These are phyloP conservation scores for Actinostola sp. DNA, from an alignment of 92 coral and sea anemone species.

Conservation along the genomic window DNA sequence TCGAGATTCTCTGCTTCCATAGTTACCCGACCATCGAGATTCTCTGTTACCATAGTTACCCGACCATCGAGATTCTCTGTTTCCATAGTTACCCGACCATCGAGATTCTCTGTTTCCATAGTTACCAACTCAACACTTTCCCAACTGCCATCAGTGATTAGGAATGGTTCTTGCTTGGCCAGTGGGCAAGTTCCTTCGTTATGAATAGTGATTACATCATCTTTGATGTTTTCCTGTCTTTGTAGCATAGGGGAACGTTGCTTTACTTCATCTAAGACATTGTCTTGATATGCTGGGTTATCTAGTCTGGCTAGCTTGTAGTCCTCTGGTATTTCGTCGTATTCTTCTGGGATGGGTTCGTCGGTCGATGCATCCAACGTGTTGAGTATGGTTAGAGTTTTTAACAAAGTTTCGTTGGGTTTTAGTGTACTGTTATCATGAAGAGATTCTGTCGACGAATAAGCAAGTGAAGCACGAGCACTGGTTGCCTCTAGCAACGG, in stretches of 20 bases:
- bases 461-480: constrained; percentile 53
- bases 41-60: constrained; percentile 1
- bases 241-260: constrained; percentile 10
- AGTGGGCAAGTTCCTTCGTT: constrained; percentile 18
- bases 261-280: background rate
- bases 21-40: constrained; percentile 36
- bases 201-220: background rate
- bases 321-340: background rate
- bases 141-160: constrained; percentile 13
- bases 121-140: constrained; percentile 5
- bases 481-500: constrained; percentile 59
- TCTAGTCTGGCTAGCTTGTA: background rate
- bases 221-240: constrained; percentile 31
- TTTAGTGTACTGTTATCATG: constrained; percentile 3
- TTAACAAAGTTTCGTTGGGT: constrained; percentile 9
- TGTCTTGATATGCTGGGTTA: background rate
- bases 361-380: constrained; percentile 17
- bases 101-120: constrained; percentile 13
- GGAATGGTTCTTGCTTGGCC: constrained; percentile 19
- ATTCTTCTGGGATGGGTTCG: background rate
- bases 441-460: constrained; percentile 35
- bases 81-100: constrained; percentile 28
- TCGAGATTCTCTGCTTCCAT: constrained; percentile 16
- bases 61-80: constrained; percentile 31
- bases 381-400: constrained; percentile 22